These are phyloP conservation scores for Torymus texanus DNA, from an alignment of 2,888 invertebrate genomes.

Conservation along the genomic window DNA sequence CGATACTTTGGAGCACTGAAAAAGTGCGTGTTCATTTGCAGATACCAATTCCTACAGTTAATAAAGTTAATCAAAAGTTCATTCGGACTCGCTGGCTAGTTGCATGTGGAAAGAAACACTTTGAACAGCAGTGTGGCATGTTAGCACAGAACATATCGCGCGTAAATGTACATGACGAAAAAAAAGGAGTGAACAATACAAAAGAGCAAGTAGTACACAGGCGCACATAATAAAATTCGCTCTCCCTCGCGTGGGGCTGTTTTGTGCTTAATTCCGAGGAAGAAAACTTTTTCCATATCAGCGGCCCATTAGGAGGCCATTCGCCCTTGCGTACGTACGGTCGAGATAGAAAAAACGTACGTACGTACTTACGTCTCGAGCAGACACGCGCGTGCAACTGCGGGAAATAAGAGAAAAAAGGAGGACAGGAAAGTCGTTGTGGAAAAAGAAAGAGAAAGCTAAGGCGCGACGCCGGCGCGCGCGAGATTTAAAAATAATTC, in stretches of 20 bases:
- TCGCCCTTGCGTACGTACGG: conserved; percentile 24
- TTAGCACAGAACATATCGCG: neutral
- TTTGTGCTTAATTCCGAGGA: conserved; percentile 43
- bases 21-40: neutral
- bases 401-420: neutral
- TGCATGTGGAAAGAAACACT: neutral
- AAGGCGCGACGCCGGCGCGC: conserved; percentile 8
- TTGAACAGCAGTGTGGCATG: neutral
- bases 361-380: neutral
- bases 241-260: conserved; percentile 39
- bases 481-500: conserved; percentile 68
- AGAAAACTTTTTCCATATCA: conserved; percentile 57
- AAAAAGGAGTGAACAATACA: neutral
- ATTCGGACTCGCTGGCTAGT: neutral
- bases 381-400: conserved; percentile 16
- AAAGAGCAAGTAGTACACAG: conserved; percentile 44
- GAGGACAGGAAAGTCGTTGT: neutral
- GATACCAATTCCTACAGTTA: conserved; percentile 12
- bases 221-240: conserved; percentile 55
- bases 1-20: neutral
- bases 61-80: conserved; percentile 24
- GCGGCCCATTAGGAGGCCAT: conserved; percentile 55
- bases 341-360: neutral
- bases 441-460: neutral
- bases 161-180: neutral